Evolutionary conservation across 2,888 invertebrate species (phyloP).

Genomic region (Stenolophus ochropezus): DNA sequence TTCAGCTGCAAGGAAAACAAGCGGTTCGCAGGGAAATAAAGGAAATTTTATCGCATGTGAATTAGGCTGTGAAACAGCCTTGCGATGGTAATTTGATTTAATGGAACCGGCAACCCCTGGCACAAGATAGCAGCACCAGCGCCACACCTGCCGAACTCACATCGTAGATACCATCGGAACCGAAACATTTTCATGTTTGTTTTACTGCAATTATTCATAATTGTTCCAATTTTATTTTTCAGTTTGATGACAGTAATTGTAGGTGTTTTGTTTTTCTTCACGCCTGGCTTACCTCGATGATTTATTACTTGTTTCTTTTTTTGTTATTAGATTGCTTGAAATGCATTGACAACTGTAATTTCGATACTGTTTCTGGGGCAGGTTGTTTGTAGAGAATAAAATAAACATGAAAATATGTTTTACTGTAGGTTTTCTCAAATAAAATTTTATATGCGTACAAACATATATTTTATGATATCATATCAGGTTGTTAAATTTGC

Average conservation of each 20-base stretch:
- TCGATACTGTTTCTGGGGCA: background rate
- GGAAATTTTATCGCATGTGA: conserved; percentile 57
- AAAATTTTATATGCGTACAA: background rate
- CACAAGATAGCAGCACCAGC: conserved; percentile 49
- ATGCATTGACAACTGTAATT: background rate
- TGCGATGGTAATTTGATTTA: conserved; percentile 57
- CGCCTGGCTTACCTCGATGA: background rate
- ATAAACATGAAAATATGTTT: background rate
- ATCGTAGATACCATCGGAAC: conserved; percentile 54
- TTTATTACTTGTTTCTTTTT: background rate
- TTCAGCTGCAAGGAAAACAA: conserved; percentile 43
- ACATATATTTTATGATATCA: background rate
- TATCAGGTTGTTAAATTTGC: background rate
- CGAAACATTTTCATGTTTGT: conserved; percentile 18
- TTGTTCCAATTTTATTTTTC: conserved; percentile 9
- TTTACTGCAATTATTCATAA: conserved; percentile 19
- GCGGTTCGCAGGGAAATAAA: conserved; percentile 47
- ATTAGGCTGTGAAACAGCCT: conserved; percentile 56
- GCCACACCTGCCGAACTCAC: conserved; percentile 51
- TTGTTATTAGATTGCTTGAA: background rate
- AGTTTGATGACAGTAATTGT: conserved; percentile 15
- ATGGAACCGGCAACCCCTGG: conserved; percentile 54
- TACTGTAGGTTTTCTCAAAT: background rate
- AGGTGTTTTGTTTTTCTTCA: background rate
- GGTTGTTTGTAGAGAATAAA: background rate